Percentiles rank a stretch among this genome's conserved stretches.
Conservation (phyloP, 1,140 invertebrate genomes). For the Temnothorax curvispinosus region DNA sequence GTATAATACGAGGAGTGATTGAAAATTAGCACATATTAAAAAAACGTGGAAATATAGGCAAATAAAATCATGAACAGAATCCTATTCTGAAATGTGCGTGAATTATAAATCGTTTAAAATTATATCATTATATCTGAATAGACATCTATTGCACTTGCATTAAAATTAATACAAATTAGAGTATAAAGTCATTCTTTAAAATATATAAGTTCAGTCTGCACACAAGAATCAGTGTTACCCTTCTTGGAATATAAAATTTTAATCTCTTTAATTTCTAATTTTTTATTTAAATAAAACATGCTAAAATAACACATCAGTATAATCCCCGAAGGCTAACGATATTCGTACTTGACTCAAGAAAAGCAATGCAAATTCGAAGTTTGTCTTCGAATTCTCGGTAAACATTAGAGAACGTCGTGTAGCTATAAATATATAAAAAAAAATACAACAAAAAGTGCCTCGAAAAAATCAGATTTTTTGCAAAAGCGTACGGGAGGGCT, state of each 20-base stretch:
- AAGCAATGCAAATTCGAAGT: not conserved
- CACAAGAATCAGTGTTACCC: not conserved
- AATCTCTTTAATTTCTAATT: not conserved
- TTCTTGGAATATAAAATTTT: not conserved
- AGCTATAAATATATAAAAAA: conserved; percentile 26
- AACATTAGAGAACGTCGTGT: not conserved
- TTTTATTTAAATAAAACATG: not conserved
- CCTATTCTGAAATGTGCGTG: not conserved
- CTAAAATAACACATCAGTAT: not conserved
- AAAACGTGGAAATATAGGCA: not conserved
- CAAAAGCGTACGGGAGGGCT: not conserved
- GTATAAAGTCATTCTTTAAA: not conserved
- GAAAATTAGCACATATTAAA: not conserved
- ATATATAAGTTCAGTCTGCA: not conserved
- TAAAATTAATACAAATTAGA: no score
- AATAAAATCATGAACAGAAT: not conserved
- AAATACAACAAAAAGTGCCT: conserved; percentile 31
- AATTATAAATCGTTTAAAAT: not conserved
- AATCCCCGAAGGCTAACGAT: not conserved
- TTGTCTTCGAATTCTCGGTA: not conserved
- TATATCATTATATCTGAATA: no score
- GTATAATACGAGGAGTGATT: not conserved
- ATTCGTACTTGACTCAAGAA: not conserved
- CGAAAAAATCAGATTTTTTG: conserved; percentile 13
- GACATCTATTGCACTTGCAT: no score